Percentiles rank a stretch among this genome's conserved stretches.
Evolutionary conservation across 2,888 invertebrate species (phyloP).

Genomic region (Norana najaformis): DNA sequence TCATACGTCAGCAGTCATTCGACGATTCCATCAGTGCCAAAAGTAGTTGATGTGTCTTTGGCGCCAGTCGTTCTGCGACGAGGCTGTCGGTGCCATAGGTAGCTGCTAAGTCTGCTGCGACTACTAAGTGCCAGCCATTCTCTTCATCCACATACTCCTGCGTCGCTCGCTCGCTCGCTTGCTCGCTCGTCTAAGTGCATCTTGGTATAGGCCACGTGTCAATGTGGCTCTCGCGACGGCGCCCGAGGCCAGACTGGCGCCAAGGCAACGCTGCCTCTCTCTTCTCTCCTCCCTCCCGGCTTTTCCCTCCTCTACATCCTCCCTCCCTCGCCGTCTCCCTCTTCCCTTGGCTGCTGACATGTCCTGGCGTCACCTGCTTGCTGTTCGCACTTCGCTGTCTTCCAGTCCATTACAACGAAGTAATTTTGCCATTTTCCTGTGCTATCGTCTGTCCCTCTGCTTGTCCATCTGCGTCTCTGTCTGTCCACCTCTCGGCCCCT

Average conservation of each 20-base stretch:
- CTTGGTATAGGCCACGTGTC: constrained; percentile 13
- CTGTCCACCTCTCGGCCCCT: background rate
- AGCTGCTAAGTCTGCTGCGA: background rate
- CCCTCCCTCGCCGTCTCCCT: background rate
- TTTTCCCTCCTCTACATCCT: background rate
- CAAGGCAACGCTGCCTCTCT: background rate
- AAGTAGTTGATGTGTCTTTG: background rate
- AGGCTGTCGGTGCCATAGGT: background rate
- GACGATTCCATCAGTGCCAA: background rate
- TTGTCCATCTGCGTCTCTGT: background rate
- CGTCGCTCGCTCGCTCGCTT: background rate
- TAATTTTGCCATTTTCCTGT: constrained; percentile 13
- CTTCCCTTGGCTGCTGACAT: background rate
- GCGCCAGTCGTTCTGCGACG: constrained; percentile 5
- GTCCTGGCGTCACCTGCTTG: constrained; percentile 13
- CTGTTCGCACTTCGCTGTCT: constrained; percentile 13
- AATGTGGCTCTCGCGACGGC: background rate
- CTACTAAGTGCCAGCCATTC: constrained; percentile 2
- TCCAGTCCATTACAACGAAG: constrained; percentile 13
- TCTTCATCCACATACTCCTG: background rate
- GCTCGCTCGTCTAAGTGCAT: background rate
- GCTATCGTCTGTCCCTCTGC: background rate
- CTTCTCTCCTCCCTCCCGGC: no score
- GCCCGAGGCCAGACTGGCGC: background rate
- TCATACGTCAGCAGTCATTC: background rate